Base-by-base conservation (phyloP, 2,113 vertebrate genomes). In the Apodemus speciosus region DNA sequence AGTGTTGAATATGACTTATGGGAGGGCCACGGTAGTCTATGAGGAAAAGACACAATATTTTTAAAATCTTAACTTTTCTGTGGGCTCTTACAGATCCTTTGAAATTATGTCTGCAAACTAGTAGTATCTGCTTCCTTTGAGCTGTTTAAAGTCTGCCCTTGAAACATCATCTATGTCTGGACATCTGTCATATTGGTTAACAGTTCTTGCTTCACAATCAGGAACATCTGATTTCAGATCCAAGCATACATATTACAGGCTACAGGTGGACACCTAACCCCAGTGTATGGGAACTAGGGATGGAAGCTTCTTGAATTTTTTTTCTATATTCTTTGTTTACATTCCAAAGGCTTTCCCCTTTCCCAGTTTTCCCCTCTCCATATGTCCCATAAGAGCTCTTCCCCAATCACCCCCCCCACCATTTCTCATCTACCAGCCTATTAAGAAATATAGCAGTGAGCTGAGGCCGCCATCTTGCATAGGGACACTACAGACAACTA, bases 401-500 rank as follows among this genome's bases (percentile, higher is more conserved):
- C n/a, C n/a, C n/a, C n/a, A n/a, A n/a, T n/a, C n/a, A n/a, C n/a
- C n/a, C n/a, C n/a, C n/a, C n/a, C n/a, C n/a, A n/a, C n/a, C n/a
- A n/a, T n/a, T n/a, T n/a, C n/a, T 0, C 7, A 38, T 13, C 0
- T 27, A 3, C 8, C 53, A 9, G 1, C 53, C 3, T 62, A 10
- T 25, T 30, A 43, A 62, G 8, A 43, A 43, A 25, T 16, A 40
- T 10, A 68, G 14, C 32, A 68, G n/a, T n/a, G n/a, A n/a, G n/a
- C n/a, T n/a, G n/a, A n/a, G n/a, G n/a, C n/a, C n/a, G n/a, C n/a
- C n/a, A n/a, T n/a, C n/a, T n/a, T n/a, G n/a, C n/a, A n/a, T n/a
- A n/a, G n/a, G n/a, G n/a, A n/a, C n/a, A n/a, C n/a, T n/a, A n/a
- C n/a, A n/a, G n/a, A n/a, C n/a, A n/a, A n/a, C n/a, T n/a, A n/a